Conservation (phyloP, 64 coral and sea anemone species). For the Pachyseris speciosa region DNA sequence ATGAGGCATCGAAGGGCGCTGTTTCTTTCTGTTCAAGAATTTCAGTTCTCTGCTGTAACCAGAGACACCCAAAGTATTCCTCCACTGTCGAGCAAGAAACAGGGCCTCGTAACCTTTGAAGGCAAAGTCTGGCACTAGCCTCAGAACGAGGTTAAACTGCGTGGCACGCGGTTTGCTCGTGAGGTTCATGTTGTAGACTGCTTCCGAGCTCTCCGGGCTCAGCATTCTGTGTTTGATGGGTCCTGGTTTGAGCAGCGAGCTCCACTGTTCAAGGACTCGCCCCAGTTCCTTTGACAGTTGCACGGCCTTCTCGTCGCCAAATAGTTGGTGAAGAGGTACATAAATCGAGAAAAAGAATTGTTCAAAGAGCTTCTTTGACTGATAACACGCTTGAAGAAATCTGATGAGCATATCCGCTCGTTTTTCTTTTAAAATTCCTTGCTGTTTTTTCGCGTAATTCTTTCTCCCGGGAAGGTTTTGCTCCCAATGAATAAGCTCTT, state of each 20-base stretch:
- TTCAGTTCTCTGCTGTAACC: constrained; percentile 83
- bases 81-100: constrained; percentile 77
- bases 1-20: background rate
- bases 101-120: constrained; percentile 84
- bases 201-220: constrained; percentile 67
- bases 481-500: constrained; percentile 78
- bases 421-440: background rate
- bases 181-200: constrained; percentile 63
- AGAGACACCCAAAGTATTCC: constrained; percentile 53
- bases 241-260: constrained; percentile 63
- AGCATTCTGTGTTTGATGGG: constrained; percentile 77
- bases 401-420: constrained; percentile 73
- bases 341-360: constrained; percentile 69
- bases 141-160: constrained; percentile 74
- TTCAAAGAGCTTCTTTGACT: constrained; percentile 65
- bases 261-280: constrained; percentile 65
- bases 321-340: constrained; percentile 67
- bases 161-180: constrained; percentile 35
- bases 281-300: constrained; percentile 12
- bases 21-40: constrained; percentile 60
- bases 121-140: constrained; percentile 80
- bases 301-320: constrained; percentile 44
- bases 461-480: constrained; percentile 18
- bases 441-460: constrained; percentile 1
- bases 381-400: constrained; percentile 64